Conservation (phyloP, 2,888 invertebrate species). For the Seladonia tumulorum region DNA sequence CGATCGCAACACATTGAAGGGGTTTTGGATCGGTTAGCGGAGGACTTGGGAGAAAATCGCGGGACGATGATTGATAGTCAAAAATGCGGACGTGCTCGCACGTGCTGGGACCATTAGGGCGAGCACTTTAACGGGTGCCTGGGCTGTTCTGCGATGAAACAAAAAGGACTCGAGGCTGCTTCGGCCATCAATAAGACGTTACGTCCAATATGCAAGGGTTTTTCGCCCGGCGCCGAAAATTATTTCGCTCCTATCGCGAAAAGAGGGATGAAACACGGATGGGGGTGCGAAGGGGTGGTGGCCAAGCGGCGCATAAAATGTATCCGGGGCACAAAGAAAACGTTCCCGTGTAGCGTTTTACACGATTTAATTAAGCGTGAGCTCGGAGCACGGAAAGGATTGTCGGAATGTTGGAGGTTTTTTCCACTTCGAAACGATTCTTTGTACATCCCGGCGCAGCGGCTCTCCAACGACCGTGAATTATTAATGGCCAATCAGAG, state of each 20-base stretch:
- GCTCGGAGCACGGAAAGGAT: background rate
- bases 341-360: background rate
- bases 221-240: conserved; percentile 47
- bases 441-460: background rate
- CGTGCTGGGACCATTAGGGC: conserved; percentile 57
- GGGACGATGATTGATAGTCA: conserved; percentile 68
- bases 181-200: conserved; percentile 67
- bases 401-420: background rate
- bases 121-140: conserved; percentile 38
- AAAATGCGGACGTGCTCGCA: conserved; percentile 58
- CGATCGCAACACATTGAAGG: conserved; percentile 41
- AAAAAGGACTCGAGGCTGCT: conserved; percentile 47
- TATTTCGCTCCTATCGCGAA: conserved; percentile 44
- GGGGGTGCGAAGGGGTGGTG: no score
- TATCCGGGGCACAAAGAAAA: background rate
- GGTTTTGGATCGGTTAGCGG: conserved; percentile 21
- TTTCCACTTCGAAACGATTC: background rate
- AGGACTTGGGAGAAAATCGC: conserved; percentile 34
- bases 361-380: background rate
- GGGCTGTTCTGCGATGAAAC: conserved; percentile 43
- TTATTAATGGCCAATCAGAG: conserved; percentile 37
- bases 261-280: background rate
- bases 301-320: background rate
- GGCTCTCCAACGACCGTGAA: conserved; percentile 9
- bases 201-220: conserved; percentile 58